Evolutionary conservation across 2,888 invertebrate species (phyloP).

Genomic region (Thera britannica): DNA sequence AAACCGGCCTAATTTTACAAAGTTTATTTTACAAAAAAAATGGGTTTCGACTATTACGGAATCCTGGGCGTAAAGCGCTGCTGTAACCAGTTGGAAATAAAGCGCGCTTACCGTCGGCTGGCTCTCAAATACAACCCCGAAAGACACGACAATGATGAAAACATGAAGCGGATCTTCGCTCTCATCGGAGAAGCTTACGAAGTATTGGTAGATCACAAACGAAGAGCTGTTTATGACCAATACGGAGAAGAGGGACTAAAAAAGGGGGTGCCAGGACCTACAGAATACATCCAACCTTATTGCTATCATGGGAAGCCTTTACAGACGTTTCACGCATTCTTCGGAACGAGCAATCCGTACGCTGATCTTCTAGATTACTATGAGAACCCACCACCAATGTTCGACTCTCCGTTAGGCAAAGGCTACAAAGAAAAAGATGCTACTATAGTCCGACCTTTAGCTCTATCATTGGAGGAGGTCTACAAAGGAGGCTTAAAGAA

Average conservation of each 20-base stretch:
- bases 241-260: slow-evolving; percentile 95
- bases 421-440: slow-evolving; percentile 86
- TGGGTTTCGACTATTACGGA: slow-evolving; percentile 92
- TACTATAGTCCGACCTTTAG: slow-evolving; percentile 76
- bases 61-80: slow-evolving; percentile 88
- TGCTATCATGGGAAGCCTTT: slow-evolving; percentile 92
- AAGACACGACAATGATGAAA: slow-evolving; percentile 75
- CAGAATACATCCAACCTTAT: slow-evolving; percentile 88
- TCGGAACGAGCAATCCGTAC: slow-evolving; percentile 93
- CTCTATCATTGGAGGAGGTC: slow-evolving; percentile 83
- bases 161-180: slow-evolving; percentile 82
- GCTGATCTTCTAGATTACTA: slow-evolving; percentile 89
- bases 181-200: slow-evolving; percentile 92
- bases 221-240: slow-evolving; percentile 92
- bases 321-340: slow-evolving; percentile 91
- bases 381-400: slow-evolving; percentile 86
- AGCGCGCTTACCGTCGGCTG: slow-evolving; percentile 86
- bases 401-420: slow-evolving; percentile 85
- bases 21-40: slow-evolving; percentile 48
- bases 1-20: neutral
- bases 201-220: slow-evolving; percentile 87
- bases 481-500: slow-evolving; percentile 92
- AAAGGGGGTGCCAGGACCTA: slow-evolving; percentile 89
- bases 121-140: slow-evolving; percentile 86
- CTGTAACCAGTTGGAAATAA: slow-evolving; percentile 88